A percentile compares a stretch with the other conserved stretches of the same genome.
These are phyloP conservation scores for Paramormyrops hopkinsi DNA, from an alignment of 2,797 vertebrate genomes.

Conservation along the genomic window DNA sequence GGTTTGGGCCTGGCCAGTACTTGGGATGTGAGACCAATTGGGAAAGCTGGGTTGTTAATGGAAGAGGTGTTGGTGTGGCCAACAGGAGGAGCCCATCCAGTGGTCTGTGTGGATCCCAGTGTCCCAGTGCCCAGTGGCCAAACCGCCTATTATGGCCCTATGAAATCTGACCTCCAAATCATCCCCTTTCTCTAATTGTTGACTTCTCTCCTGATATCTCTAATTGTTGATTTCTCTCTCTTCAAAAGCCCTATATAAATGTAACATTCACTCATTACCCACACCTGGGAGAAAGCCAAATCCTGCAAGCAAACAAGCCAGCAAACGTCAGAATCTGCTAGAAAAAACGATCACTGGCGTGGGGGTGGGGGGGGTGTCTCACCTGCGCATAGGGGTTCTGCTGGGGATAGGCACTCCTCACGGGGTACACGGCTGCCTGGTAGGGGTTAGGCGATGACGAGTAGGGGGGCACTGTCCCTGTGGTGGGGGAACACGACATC, in stretches of 20 bases:
- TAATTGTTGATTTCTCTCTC: background rate
- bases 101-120: background rate
- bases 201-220: background rate
- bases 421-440: constrained; percentile 75
- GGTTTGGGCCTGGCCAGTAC: background rate
- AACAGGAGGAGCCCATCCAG: background rate
- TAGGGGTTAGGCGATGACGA: constrained; percentile 74
- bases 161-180: background rate
- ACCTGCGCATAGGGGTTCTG: constrained; percentile 81
- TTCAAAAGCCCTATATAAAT: background rate
- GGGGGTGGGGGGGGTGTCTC: constrained; percentile 25
- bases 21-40: background rate
- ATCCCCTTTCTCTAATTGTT: background rate
- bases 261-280: background rate
- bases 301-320: background rate
- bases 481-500: constrained; percentile 73
- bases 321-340: background rate
- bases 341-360: background rate
- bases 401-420: constrained; percentile 80
- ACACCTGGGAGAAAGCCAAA: background rate
- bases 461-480: constrained; percentile 71
- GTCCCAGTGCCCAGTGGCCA: background rate
- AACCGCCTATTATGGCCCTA: background rate
- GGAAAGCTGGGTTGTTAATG: background rate
- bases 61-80: background rate